These are phyloP conservation scores for Lymantria monacha DNA, from an alignment of 2,888 invertebrate species.

Conservation along the genomic window DNA sequence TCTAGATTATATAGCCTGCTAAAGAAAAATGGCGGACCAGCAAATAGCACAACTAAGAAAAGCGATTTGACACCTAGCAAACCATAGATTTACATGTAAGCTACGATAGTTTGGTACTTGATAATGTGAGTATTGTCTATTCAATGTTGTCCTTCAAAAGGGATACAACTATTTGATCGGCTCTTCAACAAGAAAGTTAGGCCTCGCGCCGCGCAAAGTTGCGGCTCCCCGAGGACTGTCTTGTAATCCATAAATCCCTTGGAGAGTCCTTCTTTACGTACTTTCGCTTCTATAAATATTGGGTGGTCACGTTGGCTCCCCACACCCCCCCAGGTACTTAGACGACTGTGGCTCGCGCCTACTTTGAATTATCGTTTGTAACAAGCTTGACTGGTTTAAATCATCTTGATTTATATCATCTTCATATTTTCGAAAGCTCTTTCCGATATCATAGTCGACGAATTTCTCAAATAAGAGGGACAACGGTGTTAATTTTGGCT, in stretches of 20 bases:
- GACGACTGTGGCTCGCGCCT: background rate
- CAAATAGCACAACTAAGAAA: too few species aligned
- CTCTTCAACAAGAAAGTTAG: conserved; percentile 52
- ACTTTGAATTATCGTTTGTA: background rate
- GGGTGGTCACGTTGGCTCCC: conserved; percentile 26
- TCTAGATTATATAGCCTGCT: too few species aligned
- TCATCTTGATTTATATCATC: background rate
- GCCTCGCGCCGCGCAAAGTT: conserved; percentile 51
- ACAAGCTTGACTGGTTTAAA: background rate
- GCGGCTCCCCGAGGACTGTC: conserved; percentile 57
- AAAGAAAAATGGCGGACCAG: too few species aligned
- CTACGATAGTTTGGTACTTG: too few species aligned
- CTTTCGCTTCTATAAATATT: conserved; percentile 42
- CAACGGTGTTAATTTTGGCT: too few species aligned
- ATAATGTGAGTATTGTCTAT: conserved; percentile 9
- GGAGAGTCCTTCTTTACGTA: conserved; percentile 37
- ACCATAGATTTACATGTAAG: too few species aligned
- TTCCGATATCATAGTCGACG: too few species aligned
- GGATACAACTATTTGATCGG: conserved; percentile 29
- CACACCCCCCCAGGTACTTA: conserved; percentile 14
- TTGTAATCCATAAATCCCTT: conserved; percentile 66
- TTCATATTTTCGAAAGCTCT: too few species aligned
- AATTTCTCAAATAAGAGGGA: too few species aligned
- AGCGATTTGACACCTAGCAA: too few species aligned
- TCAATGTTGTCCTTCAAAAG: conserved; percentile 20